Evolutionary conservation across 2,797 vertebrate species (phyloP).

Genomic region (Typhlichthys eigenmanni): DNA sequence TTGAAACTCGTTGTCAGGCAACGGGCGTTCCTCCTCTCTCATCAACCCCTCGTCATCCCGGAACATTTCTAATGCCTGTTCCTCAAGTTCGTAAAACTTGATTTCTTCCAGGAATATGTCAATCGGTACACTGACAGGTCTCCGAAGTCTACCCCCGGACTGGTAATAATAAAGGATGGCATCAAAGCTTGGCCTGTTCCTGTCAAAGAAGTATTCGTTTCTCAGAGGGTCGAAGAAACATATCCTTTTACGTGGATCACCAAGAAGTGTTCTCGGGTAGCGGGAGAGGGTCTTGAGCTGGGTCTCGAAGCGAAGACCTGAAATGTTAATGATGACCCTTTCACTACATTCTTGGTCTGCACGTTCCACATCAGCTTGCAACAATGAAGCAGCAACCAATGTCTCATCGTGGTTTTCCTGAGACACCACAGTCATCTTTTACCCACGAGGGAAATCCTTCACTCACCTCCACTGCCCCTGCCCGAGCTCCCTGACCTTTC

Average conservation of each 20-base stretch:
- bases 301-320: conserved; percentile 92
- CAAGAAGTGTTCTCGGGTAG: conserved; percentile 89
- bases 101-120: conserved; percentile 94
- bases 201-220: conserved; percentile 94
- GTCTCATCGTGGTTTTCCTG: conserved; percentile 79
- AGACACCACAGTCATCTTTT: conserved; percentile 79
- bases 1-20: conserved; percentile 85
- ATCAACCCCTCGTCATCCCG: conserved; percentile 88
- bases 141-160: conserved; percentile 87
- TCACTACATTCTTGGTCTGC: conserved; percentile 86
- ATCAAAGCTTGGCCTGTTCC: conserved; percentile 93
- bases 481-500: conserved; percentile 45
- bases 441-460: conserved; percentile 61
- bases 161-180: conserved; percentile 94
- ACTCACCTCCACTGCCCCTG: conserved; percentile 59
- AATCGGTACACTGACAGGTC: conserved; percentile 89
- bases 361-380: conserved; percentile 70
- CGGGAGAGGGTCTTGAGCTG: conserved; percentile 89
- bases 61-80: conserved; percentile 83
- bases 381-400: conserved; percentile 61
- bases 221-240: conserved; percentile 90
- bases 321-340: conserved; percentile 91
- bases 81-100: conserved; percentile 89
- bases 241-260: conserved; percentile 87
- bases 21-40: conserved; percentile 84